Evolutionary conservation across 2,113 vertebrate genomes (phyloP), one percentile per base, ranked within the genome.

Genomic region (Acrocephalus kingi): DNA sequence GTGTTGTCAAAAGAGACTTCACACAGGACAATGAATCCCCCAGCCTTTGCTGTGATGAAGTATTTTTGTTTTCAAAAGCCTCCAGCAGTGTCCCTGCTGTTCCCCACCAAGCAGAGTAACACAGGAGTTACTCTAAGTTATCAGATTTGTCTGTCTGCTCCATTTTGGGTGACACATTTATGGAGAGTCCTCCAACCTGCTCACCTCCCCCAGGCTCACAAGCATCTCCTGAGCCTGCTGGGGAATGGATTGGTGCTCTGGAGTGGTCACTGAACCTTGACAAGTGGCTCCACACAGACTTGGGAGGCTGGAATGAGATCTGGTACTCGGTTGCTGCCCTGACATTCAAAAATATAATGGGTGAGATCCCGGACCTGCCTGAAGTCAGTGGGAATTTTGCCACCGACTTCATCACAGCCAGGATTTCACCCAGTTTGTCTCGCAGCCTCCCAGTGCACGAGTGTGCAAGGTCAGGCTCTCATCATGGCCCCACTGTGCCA

Each of bases 401-500:
- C 67, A 71, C 10, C 0, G 0, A 22, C n/a, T 69, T 82, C 14
- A 66, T 30, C 43, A 28, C n/a, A 62, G 68, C 39, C 82, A 58
- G 54, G 62, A 31, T 75, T 79, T 87, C 78, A 66, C 93, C 67
- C 62, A 18, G 0, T 83, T 14, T 43, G 16, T 91, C 95, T 82
- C 24, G 3, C 54, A 91, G 63, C 27, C 39, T 81, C 28, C 28
- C 0, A 0, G 56, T 2, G 7, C 46, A 25, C 0, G 0, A 51
- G 64, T 2, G 43, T 2, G 8, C 3, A 6, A 46, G 72, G 62
- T 67, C 82, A 52, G 56, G 21, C n/a, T 95, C 68, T 68, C n/a
- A 4, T 10, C 0, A 0, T 2, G 8, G 28, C 59, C 52, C 22
- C 7, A 5, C 52, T 1, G 4, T 14, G 21, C 58, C 7, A 4